Evolutionary conservation across 2,113 vertebrate genomes (phyloP).

Genomic region (Nothocercus nigrocapillus): DNA sequence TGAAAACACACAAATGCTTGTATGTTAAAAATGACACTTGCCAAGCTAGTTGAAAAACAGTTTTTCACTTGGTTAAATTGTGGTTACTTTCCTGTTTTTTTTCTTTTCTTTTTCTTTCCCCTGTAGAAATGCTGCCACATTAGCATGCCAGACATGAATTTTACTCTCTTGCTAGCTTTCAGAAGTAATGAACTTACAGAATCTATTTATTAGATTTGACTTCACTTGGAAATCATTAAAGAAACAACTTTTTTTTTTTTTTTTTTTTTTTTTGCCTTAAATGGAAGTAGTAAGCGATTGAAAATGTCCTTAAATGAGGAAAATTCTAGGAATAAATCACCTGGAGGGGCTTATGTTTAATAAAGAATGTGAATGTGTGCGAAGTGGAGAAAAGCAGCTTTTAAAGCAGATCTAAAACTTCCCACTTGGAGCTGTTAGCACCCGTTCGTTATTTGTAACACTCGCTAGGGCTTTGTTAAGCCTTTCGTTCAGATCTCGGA

Average conservation of each 20-base stretch:
- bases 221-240: constrained; percentile 27
- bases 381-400: neutral
- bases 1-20: neutral
- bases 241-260: constrained; percentile 1
- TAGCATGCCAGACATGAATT: neutral
- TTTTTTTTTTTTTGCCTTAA: neutral
- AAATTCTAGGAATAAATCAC: neutral
- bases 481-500: neutral
- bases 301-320: neutral
- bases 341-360: neutral
- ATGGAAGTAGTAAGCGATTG: neutral
- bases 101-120: neutral
- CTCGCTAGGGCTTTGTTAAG: neutral
- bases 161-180: constrained; percentile 4
- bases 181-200: constrained; percentile 2
- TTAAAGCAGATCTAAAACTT: neutral
- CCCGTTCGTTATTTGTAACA: fast-evolving
- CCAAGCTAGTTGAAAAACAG: neutral
- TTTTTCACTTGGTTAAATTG: neutral
- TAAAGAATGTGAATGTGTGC: neutral
- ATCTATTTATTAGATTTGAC: neutral
- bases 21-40: neutral
- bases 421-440: neutral
- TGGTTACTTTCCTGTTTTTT: neutral
- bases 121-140: neutral